Base-by-base conservation (phyloP, 2,888 invertebrate species). In the Amiota minor region DNA sequence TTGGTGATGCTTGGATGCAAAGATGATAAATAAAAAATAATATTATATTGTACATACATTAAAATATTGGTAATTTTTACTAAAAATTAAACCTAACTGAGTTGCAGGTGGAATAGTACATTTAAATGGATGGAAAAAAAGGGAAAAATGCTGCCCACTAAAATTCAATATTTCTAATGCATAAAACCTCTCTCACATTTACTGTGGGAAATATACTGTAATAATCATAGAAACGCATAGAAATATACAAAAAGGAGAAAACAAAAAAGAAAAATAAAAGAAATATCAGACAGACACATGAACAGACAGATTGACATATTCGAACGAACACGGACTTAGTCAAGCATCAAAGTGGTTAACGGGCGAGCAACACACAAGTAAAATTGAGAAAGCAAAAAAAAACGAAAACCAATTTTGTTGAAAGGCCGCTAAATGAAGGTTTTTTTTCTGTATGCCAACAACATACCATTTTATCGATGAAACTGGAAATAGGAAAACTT, bases 391-490 rank as follows among this genome's bases (percentile, higher is more conserved):
- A 16, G 53, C 50, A 50, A 53, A 11, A 49, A 67, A 23, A 16
- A 47, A 46, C 67, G 67, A 53, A 68, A 68, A 68, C 50, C 49
- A 68, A 68, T 68, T 68, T 68, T 53, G 53, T 53, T 68, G 67
- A 68, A 68, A 68, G 67, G 67, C 67, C 67, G 53, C 53, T 23
- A 68, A 68, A 68, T 20, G 47, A 47, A 49, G 16, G 46, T 50
- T 68, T 65, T 53, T 53, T 53, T n/a, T n/a, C 12, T 49, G 11
- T 59, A 59, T 59, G 16, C 20, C 18, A 16, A 59, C 18, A 20
- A 20, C 47, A 46, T 45, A 12, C 9, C 59, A 62, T 62, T 62
- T 62, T 62, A 62, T 62, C 62, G 62, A 62, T 62, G 23, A 62
- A 35, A 35, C 35, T 45, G 18, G 14, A 62, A 62, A 62, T 62